These are phyloP conservation scores for Plagodis pulveraria DNA, from an alignment of 2,888 invertebrate genomes.

Conservation along the genomic window DNA sequence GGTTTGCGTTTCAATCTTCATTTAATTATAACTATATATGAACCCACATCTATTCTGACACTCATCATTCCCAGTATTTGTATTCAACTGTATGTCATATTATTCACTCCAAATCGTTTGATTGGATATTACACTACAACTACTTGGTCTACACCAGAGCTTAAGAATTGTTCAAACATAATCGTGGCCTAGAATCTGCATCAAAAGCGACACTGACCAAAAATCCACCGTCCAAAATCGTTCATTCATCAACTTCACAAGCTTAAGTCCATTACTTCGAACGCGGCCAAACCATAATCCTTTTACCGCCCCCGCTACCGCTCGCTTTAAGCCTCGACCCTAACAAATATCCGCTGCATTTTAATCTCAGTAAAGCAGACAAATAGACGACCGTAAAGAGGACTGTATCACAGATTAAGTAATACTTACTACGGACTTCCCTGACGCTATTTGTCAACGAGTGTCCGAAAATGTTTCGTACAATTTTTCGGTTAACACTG, in stretches of 20 bases:
- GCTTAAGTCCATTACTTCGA: conserved; percentile 18
- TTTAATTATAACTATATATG: no score
- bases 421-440: neutral
- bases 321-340: conserved; percentile 25
- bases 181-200: neutral
- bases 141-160: no score
- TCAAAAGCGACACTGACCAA: conserved; percentile 1
- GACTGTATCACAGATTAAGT: conserved; percentile 26
- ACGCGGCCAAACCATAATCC: conserved; percentile 23
- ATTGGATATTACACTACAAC: no score
- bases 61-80: no score
- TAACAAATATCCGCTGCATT: conserved; percentile 42
- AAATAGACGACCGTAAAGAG: conserved; percentile 50
- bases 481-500: no score
- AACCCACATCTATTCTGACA: no score
- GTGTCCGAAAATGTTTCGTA: neutral
- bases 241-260: conserved; percentile 21
- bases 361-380: conserved; percentile 57
- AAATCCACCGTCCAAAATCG: conserved; percentile 7
- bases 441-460: neutral
- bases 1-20: no score
- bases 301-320: conserved; percentile 17
- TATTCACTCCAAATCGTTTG: no score
- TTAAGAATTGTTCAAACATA: no score
- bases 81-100: no score